Evolutionary conservation across 2,113 vertebrate genomes (phyloP).

Genomic region (Ammodytes dubius): DNA sequence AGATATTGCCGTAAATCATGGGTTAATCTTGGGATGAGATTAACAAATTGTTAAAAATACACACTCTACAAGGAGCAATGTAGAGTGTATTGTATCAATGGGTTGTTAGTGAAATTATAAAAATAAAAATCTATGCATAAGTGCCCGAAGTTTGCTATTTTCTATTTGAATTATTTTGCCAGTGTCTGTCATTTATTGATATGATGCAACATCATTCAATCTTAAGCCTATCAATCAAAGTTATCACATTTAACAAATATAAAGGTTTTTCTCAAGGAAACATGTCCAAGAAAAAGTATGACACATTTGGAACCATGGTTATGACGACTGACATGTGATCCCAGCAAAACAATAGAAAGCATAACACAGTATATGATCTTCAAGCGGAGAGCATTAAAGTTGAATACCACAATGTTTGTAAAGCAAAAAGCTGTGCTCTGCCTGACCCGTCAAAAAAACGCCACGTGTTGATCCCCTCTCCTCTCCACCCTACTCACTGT

Average conservation of each 20-base stretch:
- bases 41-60: too few relatives aligned
- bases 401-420: too few relatives aligned
- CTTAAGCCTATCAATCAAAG: neutral
- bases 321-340: neutral
- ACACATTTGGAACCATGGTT: neutral
- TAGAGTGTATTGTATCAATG: neutral
- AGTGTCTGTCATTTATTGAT: neutral
- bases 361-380: neutral
- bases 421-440: neutral
- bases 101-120: neutral
- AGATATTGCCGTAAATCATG: neutral
- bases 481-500: constrained; percentile 85
- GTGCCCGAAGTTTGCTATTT: neutral
- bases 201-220: neutral
- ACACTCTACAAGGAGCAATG: neutral
- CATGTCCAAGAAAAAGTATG: neutral
- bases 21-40: neutral
- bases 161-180: neutral
- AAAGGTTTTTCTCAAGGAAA: neutral
- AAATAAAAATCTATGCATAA: neutral
- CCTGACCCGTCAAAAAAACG: neutral
- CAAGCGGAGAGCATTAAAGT: neutral
- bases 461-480: neutral
- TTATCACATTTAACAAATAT: neutral
- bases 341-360: neutral